Conservation (phyloP, 2,888 invertebrate species). For the Mesochorus sp. region DNA sequence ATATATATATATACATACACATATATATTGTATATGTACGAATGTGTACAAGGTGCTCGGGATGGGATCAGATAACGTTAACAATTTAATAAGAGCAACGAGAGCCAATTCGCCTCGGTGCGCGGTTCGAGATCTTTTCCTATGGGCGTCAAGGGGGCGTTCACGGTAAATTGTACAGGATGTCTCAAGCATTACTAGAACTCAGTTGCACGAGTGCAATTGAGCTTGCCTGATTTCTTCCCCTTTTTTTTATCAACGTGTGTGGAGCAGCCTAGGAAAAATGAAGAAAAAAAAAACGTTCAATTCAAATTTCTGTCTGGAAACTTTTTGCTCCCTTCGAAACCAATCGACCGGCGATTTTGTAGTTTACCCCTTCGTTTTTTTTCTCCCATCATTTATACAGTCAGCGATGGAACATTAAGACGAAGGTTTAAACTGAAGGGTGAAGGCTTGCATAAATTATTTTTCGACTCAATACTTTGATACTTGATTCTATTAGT, state of each 20-base stretch:
- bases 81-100: slow-evolving; percentile 64
- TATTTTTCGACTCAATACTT: slow-evolving; percentile 44
- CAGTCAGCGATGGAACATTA: slow-evolving; percentile 41
- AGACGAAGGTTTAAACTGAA: slow-evolving; percentile 7
- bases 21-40: slow-evolving; percentile 35
- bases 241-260: not conserved
- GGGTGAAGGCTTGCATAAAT: slow-evolving; percentile 41
- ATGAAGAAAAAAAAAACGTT: not conserved
- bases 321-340: slow-evolving; percentile 12
- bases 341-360: slow-evolving; percentile 27
- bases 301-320: slow-evolving; percentile 15
- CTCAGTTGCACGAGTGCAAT: slow-evolving; percentile 49
- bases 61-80: slow-evolving; percentile 60
- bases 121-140: slow-evolving; percentile 50
- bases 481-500: slow-evolving; percentile 38
- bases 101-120: slow-evolving; percentile 57
- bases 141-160: slow-evolving; percentile 62
- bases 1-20: slow-evolving; percentile 14
- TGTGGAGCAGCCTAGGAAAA: not conserved
- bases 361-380: not conserved
- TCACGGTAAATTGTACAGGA: slow-evolving; percentile 62
- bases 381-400: slow-evolving; percentile 4
- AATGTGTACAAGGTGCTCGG: slow-evolving; percentile 53
- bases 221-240: slow-evolving; percentile 32
- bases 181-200: slow-evolving; percentile 56